phyloP scores from a whole-genome alignment of 53 echinoderm and acorn worm species.

The Echinometra lucunter region DNA sequence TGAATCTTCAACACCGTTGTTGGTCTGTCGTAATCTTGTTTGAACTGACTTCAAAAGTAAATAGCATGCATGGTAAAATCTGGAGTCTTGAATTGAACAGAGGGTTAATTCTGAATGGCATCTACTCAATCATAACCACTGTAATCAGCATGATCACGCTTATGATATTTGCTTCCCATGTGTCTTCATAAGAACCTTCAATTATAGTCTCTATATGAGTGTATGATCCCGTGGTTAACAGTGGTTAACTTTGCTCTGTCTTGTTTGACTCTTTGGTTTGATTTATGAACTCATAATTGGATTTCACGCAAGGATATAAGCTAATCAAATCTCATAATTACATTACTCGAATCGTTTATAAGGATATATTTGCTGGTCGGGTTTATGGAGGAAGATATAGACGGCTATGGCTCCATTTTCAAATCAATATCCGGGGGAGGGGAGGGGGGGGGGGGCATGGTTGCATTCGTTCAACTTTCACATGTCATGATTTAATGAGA shows the following conservation, averaged over 20 bases:
- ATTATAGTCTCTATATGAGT: not conserved
- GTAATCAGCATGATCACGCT: too few species aligned
- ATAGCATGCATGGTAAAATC: too few species aligned
- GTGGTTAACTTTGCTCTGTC: not conserved
- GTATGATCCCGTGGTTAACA: too few species aligned
- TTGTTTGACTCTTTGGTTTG: not conserved
- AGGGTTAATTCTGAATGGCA: too few species aligned
- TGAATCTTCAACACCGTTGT: too few species aligned
- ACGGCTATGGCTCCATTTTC: not conserved
- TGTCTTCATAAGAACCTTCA: not conserved
- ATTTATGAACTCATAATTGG: not conserved
- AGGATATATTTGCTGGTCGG: not conserved
- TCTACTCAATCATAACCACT: too few species aligned
- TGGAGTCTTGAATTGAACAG: too few species aligned
- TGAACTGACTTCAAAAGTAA: too few species aligned
- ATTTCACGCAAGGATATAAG: not conserved
- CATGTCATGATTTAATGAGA: too few species aligned
- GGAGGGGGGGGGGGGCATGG: not conserved
- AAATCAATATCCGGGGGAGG: not conserved
- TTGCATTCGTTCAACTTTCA: too few species aligned
- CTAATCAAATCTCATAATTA: constrained; percentile 18
- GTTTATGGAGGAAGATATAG: not conserved
- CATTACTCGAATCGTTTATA: constrained; percentile 26
- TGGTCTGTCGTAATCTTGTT: too few species aligned
- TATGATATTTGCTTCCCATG: too few species aligned